Evolutionary conservation across 1,140 invertebrate genomes (phyloP).

Genomic region (Cecropterus lyciades): DNA sequence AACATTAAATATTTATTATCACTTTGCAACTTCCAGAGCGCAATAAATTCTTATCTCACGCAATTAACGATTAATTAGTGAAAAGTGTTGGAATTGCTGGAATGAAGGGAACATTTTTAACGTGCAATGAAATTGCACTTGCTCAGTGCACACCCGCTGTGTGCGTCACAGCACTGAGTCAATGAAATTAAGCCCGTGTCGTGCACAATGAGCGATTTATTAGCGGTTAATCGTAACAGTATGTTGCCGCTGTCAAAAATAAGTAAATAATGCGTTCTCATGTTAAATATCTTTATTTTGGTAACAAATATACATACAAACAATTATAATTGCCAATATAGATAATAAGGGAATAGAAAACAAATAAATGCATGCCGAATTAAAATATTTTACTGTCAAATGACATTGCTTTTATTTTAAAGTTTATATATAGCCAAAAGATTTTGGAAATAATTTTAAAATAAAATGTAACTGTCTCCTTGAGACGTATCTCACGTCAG

Average conservation of each 20-base stretch:
- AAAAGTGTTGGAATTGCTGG: constrained; percentile 24
- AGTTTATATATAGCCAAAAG: too few relatives aligned
- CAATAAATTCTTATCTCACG: constrained; percentile 36
- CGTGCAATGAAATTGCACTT: constrained; percentile 27
- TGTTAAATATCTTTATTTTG: neutral
- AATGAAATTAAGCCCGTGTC: constrained; percentile 28
- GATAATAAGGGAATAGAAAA: too few relatives aligned
- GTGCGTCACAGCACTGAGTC: constrained; percentile 9
- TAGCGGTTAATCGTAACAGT: constrained; percentile 38
- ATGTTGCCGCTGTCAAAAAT: constrained; percentile 23
- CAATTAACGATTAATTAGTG: constrained; percentile 36
- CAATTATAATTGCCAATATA: too few relatives aligned
- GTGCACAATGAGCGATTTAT: constrained; percentile 36
- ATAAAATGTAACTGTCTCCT: too few relatives aligned
- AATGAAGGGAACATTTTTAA: constrained; percentile 23
- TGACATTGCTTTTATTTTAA: too few relatives aligned
- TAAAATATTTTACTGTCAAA: too few relatives aligned
- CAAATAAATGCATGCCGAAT: too few relatives aligned
- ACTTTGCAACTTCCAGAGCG: constrained; percentile 18
- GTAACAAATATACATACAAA: too few relatives aligned
- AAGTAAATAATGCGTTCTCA: constrained; percentile 13
- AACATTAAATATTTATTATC: constrained; percentile 35
- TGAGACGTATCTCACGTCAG: too few relatives aligned
- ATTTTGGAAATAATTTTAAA: too few relatives aligned
- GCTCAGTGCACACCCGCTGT: constrained; percentile 12